Conservation (phyloP, 1,140 invertebrate species). For the Drosophila gunungcola region DNA sequence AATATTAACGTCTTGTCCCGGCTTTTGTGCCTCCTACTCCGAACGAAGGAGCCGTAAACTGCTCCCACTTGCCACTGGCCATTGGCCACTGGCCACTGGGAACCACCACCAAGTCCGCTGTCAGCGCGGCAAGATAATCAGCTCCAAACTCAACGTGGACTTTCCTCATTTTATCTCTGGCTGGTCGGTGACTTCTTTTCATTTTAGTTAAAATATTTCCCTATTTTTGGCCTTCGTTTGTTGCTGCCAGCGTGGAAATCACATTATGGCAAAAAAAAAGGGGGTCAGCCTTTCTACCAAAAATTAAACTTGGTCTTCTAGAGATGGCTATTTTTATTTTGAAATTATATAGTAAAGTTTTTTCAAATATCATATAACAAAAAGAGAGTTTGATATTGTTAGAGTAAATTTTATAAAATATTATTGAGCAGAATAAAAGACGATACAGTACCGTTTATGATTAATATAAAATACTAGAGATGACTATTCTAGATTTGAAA, state of each 20-base stretch:
- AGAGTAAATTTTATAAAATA: too few relatives aligned
- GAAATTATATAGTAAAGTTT: too few relatives aligned
- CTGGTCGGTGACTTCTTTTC: slow-evolving; percentile 23
- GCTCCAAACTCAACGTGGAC: slow-evolving; percentile 54
- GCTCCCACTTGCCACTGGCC: slow-evolving; percentile 14
- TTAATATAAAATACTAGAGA: too few relatives aligned
- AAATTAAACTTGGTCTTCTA: not conserved
- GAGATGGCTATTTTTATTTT: not conserved
- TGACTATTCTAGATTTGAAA: too few relatives aligned
- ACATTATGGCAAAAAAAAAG: slow-evolving; percentile 37
- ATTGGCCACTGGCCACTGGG: slow-evolving; percentile 5
- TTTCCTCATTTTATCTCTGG: slow-evolving; percentile 45
- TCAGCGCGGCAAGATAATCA: slow-evolving; percentile 72
- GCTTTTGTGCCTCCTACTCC: slow-evolving; percentile 30
- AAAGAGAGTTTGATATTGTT: too few relatives aligned
- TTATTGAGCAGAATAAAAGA: too few relatives aligned
- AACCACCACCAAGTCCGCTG: slow-evolving; percentile 48
- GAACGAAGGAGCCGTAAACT: slow-evolving; percentile 6
- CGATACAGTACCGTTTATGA: too few relatives aligned
- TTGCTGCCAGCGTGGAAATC: slow-evolving; percentile 44
- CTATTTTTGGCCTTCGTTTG: slow-evolving; percentile 6
- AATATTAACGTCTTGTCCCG: slow-evolving; percentile 78
- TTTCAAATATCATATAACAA: too few relatives aligned
- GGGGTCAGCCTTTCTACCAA: slow-evolving; percentile 2
- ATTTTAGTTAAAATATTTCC: slow-evolving; percentile 15